These are phyloP conservation scores for Apocrypta bakeri DNA, from an alignment of 1,140 invertebrate species.

Conservation along the genomic window DNA sequence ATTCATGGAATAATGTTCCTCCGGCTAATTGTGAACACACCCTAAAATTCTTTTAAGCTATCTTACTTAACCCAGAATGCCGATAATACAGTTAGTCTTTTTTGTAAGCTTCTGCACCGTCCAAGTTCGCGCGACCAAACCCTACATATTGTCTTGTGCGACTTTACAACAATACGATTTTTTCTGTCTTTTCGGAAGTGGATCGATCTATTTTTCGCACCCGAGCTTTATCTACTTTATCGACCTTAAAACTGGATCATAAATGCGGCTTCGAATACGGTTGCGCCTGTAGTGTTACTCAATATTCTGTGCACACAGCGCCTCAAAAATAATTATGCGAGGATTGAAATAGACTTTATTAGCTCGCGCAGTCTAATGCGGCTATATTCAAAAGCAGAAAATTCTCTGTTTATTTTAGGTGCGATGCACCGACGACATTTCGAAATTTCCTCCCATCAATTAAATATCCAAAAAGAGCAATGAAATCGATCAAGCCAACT, in stretches of 20 bases:
- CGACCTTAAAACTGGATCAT: neutral
- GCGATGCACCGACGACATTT: neutral
- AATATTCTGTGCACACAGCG: constrained; percentile 27
- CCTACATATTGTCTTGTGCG: no score
- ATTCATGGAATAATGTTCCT: neutral
- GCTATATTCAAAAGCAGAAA: neutral
- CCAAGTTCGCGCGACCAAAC: no score
- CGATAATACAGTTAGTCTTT: neutral
- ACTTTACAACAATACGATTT: no score
- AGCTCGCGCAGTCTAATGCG: neutral
- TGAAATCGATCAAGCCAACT: neutral
- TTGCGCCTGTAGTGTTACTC: neutral
- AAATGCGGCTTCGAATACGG: neutral
- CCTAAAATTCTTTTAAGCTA: constrained; percentile 23
- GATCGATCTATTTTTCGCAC: neutral
- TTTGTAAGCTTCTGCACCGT: neutral
- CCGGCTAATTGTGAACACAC: constrained; percentile 23
- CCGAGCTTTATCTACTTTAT: neutral
- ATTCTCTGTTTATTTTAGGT: neutral
- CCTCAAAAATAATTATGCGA: constrained; percentile 29
- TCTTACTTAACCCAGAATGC: neutral
- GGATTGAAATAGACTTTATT: constrained; percentile 33
- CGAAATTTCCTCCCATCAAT: neutral
- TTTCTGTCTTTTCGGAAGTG: no score
- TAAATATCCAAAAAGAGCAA: neutral